A percentile compares a stretch with the other conserved stretches of the same genome.
Evolutionary conservation across 1,140 invertebrate genomes (phyloP).

Genomic region (Leptopilina boulardi): DNA sequence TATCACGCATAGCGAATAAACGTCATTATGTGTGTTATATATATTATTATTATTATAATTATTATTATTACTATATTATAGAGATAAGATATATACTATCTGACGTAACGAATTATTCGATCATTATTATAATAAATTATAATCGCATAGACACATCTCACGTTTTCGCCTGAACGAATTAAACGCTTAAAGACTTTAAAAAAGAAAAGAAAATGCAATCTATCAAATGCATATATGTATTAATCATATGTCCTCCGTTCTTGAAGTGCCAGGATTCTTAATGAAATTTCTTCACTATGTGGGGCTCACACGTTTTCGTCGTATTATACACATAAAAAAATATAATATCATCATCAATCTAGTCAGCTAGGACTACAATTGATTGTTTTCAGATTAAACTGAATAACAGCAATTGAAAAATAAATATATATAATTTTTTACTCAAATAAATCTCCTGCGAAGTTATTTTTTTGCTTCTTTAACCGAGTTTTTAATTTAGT

Average conservation of each 20-base stretch:
- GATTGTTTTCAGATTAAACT: background rate
- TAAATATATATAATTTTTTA: background rate
- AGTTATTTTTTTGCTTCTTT: background rate
- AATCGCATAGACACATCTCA: constrained; percentile 9
- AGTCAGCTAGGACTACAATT: constrained; percentile 1
- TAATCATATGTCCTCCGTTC: constrained; percentile 32
- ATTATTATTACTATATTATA: background rate
- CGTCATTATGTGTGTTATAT: constrained; percentile 29
- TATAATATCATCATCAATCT: background rate
- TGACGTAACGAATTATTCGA: constrained; percentile 7
- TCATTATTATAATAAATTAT: constrained; percentile 10
- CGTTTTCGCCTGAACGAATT: constrained; percentile 29
- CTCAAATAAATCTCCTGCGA: background rate
- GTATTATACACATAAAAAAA: constrained; percentile 5
- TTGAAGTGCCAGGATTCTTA: constrained; percentile 27
- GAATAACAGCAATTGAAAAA: background rate
- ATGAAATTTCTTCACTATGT: constrained; percentile 21
- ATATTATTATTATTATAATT: no score
- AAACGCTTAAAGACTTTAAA: constrained; percentile 20
- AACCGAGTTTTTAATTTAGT: background rate
- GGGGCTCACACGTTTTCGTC: constrained; percentile 17
- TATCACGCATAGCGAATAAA: constrained; percentile 18
- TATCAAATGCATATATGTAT: constrained; percentile 14
- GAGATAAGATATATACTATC: constrained; percentile 22
- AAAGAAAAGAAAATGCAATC: constrained; percentile 21